Conservation (phyloP, 2,797 vertebrate species). For the Luscinia luscinia region DNA sequence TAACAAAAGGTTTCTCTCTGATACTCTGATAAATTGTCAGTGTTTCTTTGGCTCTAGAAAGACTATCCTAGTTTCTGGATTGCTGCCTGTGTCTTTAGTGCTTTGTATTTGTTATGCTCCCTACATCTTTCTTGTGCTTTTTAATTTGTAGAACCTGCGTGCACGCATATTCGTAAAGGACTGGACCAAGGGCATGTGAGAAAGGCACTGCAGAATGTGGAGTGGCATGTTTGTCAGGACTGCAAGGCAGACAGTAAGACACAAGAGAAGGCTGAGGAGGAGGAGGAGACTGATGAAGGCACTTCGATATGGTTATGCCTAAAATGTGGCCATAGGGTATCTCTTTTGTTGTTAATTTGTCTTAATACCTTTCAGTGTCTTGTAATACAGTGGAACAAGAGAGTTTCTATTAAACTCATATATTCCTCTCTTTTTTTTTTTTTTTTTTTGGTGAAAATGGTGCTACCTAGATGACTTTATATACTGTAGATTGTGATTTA, state of each 20-base stretch:
- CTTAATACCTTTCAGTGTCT: not conserved
- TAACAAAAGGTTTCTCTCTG: not conserved
- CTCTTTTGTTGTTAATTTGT: conserved; percentile 37
- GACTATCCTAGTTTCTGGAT: not conserved
- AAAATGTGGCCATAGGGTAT: conserved; percentile 94
- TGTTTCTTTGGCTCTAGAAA: not conserved
- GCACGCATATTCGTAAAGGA: conserved; percentile 90
- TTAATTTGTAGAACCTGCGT: conserved; percentile 79
- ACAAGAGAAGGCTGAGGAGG: conserved; percentile 64
- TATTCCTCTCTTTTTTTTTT: not conserved
- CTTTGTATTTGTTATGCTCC: not conserved
- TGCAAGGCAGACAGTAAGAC: conserved; percentile 81
- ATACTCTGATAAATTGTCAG: too few relatives aligned
- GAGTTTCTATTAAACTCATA: not conserved
- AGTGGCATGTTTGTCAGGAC: conserved; percentile 87
- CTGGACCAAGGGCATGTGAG: conserved; percentile 86
- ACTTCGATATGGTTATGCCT: conserved; percentile 90
- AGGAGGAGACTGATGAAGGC: conserved; percentile 69
- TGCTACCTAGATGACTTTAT: not conserved
- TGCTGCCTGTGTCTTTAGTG: not conserved
- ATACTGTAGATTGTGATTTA: not conserved
- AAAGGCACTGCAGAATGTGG: conserved; percentile 79
- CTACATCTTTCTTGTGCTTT: not conserved
- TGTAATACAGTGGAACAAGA: not conserved
- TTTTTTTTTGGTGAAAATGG: not conserved